These are phyloP conservation scores for Troilus luridus DNA, from an alignment of 2,888 invertebrate species.

Conservation along the genomic window DNA sequence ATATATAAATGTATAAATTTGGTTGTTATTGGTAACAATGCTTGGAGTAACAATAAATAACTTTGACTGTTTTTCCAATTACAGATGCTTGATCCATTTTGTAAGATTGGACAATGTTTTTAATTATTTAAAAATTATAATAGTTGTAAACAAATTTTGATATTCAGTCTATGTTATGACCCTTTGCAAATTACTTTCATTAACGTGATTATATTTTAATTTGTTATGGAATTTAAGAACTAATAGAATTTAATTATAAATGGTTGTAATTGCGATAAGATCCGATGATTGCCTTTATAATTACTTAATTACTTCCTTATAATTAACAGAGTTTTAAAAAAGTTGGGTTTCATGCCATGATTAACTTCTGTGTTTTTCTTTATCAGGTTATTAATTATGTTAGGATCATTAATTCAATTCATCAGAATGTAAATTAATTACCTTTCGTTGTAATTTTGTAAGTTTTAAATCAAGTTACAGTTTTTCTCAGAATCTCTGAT, in stretches of 20 bases:
- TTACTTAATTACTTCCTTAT: not conserved
- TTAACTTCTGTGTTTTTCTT: not conserved
- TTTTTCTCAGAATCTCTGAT: not conserved
- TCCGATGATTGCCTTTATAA: not conserved
- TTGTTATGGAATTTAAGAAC: not conserved
- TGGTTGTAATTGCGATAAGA: not conserved
- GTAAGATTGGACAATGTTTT: too few species aligned
- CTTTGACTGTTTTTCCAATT: too few species aligned
- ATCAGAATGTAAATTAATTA: slow-evolving; percentile 14
- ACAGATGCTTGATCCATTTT: too few species aligned
- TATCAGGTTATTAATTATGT: not conserved
- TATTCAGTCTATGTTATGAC: too few species aligned
- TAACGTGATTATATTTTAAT: not conserved
- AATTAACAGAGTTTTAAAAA: not conserved
- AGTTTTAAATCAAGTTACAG: not conserved
- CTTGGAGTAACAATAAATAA: too few species aligned
- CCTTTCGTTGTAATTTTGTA: not conserved
- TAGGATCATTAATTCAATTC: not conserved
- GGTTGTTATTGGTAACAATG: too few species aligned
- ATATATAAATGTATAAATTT: too few species aligned
- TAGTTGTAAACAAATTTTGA: too few species aligned
- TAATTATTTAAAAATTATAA: too few species aligned
- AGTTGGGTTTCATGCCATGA: not conserved
- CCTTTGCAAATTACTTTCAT: not conserved
- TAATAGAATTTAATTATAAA: not conserved